These are phyloP conservation scores for Hofmannophila pseudospretella DNA, from an alignment of 2,888 invertebrate genomes.

Conservation along the genomic window DNA sequence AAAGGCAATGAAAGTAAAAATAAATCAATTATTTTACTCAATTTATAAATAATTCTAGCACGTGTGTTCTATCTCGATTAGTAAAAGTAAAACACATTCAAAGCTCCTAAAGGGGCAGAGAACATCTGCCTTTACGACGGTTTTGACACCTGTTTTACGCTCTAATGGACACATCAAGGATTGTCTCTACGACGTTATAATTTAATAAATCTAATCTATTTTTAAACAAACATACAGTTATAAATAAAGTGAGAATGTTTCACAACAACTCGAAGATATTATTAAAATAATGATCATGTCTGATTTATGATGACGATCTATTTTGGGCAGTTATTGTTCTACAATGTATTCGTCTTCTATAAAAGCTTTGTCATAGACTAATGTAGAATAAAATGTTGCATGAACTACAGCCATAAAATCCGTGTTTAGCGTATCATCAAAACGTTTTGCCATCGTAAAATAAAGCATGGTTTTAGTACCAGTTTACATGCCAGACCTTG, in stretches of 20 bases:
- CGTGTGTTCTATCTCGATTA: too few relatives aligned
- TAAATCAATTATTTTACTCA: too few relatives aligned
- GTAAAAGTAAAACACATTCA: too few relatives aligned
- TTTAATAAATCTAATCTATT: too few relatives aligned
- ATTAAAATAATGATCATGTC: constrained; percentile 1
- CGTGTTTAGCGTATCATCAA: constrained; percentile 8
- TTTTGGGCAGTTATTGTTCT: constrained; percentile 1
- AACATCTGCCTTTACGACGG: constrained; percentile 28
- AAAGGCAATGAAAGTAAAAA: too few relatives aligned
- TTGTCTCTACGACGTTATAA: too few relatives aligned
- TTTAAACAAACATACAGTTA: too few relatives aligned
- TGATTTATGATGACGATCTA: constrained; percentile 1
- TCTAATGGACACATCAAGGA: constrained; percentile 17
- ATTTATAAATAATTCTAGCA: too few relatives aligned
- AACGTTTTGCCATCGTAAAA: constrained; percentile 9
- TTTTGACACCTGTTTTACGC: constrained; percentile 48
- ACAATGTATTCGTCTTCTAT: background rate
- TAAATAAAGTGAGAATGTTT: too few relatives aligned
- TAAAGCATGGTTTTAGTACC: constrained; percentile 7
- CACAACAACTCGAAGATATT: background rate
- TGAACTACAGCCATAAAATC: constrained; percentile 28
- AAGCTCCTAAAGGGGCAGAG: constrained; percentile 13
- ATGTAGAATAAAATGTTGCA: constrained; percentile 12
- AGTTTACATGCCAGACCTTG: constrained; percentile 5
- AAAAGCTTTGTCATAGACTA: background rate